A percentile compares a stretch with the other conserved stretches of the same genome.
Evolutionary conservation across 2,888 invertebrate genomes (phyloP).

Genomic region (Tetragonisca angustula): DNA sequence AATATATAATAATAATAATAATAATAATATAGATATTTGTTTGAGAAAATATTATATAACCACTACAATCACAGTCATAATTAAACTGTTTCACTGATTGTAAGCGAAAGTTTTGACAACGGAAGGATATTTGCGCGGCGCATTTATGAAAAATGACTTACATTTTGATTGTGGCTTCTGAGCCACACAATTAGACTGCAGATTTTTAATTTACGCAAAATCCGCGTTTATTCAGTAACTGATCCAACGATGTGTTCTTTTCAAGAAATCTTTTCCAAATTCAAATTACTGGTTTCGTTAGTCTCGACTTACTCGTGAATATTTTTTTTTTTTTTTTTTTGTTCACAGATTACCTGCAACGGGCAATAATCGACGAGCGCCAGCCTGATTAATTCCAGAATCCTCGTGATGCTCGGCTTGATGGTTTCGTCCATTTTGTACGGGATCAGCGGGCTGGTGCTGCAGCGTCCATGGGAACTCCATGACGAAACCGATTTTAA

Average conservation of each 20-base stretch:
- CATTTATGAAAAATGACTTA: too few species aligned
- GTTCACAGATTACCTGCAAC: conserved; percentile 72
- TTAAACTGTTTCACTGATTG: too few species aligned
- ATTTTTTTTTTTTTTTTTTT: neutral
- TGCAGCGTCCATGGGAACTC: conserved; percentile 78
- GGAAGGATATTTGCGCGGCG: too few species aligned
- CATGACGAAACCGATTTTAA: conserved; percentile 61
- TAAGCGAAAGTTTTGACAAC: too few species aligned
- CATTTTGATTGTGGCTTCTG: too few species aligned
- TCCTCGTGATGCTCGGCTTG: conserved; percentile 70
- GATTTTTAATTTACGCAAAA: too few species aligned
- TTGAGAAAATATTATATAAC: too few species aligned
- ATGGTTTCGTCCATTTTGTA: conserved; percentile 68
- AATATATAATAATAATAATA: too few species aligned
- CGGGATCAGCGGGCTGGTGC: conserved; percentile 70
- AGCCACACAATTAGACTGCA: too few species aligned
- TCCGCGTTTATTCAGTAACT: conserved; percentile 14
- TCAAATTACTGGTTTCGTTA: conserved; percentile 10
- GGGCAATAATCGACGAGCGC: conserved; percentile 73
- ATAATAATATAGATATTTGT: too few species aligned
- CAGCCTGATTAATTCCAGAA: conserved; percentile 67
- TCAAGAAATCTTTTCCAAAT: neutral
- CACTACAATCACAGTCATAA: too few species aligned
- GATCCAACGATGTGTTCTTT: conserved; percentile 22
- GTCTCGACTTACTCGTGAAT: neutral